Evolutionary conservation across 2,797 vertebrate genomes (phyloP), one percentile per base, ranked within the genome.

Genomic region (Sternarchorhynchus goeldii): DNA sequence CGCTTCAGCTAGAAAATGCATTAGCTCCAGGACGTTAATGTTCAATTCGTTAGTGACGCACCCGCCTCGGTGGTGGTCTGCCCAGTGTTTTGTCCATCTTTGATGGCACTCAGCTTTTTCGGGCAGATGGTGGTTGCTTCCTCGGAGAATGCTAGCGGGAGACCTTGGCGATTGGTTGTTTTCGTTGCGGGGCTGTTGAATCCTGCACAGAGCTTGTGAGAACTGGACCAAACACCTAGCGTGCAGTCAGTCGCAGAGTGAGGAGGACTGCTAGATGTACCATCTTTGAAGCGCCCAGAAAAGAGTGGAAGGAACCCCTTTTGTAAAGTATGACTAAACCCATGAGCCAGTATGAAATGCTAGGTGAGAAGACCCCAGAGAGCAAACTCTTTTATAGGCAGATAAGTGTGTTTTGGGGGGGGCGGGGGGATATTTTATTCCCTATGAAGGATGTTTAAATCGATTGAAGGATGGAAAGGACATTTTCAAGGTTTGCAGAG

Each of bases 161-260:
- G 50, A 25, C 29, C 16, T 72, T 56, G 66, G 62, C 31, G 20
- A 73, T 39, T 32, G 71, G 45, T 59, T 18, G 18, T 41, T 39
- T 63, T 34, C 71, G 60, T 25, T 76, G 41, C 64, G 50, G 63
- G 31, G 39, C 78, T 84, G 85, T 8, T 87, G 81, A 84, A 83
- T 79, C 55, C 59, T 39, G 21, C 45, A 6, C 64, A 45, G 55
- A 5, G 39, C 7, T n/a, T 25, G 76, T 72, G 76, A 68, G 66
- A 74, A 79, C 41, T n/a, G 57, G 73, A 68, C 85, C 81, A 84
- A 85, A 81, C 72, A 34, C 17, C 14, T 6, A 20, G 32, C 80
- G 71, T 45, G 73, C 65, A 71, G 78, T 64, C 75, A 66, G 56
- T 45, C 72, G 10, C 58, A 60, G 80, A 57, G 21, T 32, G 68